A percentile compares a stretch with the other conserved stretches of the same genome.
Conservation (phyloP, 92 coral and sea anemone genomes). For the Paragorgia papillata region DNA sequence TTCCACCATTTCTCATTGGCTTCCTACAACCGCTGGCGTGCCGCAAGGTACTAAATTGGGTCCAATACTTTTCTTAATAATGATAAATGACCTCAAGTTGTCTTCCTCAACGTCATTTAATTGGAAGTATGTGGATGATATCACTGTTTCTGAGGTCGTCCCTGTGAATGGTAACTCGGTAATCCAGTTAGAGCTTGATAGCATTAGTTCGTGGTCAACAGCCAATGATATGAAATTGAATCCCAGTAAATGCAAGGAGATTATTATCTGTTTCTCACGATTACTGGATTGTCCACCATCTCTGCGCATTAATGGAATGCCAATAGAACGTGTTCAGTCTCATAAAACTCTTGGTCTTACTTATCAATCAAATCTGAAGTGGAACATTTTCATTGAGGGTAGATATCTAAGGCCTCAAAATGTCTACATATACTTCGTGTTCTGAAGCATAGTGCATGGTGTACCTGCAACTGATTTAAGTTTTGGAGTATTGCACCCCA, state of each 20-base stretch:
- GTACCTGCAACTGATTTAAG: no score
- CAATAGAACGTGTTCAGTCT: background rate
- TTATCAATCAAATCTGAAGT: background rate
- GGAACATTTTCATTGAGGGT: background rate
- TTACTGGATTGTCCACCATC: background rate
- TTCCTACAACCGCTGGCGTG: background rate
- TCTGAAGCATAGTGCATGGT: no score
- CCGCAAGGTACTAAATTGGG: background rate
- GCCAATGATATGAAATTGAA: constrained; percentile 12
- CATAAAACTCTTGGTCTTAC: background rate
- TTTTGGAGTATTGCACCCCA: no score
- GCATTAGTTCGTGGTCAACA: background rate
- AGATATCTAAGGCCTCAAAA: no score
- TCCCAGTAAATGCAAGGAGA: constrained; percentile 17
- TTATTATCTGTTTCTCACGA: background rate
- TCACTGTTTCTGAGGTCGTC: constrained; percentile 7
- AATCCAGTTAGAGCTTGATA: background rate
- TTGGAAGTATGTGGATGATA: constrained; percentile 4
- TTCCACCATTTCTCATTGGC: no score
- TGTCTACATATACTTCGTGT: no score
- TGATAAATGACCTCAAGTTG: no score
- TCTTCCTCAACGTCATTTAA: background rate
- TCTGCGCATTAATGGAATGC: background rate
- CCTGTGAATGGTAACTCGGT: background rate
- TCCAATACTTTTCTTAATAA: no score